A percentile compares a stretch with the other conserved stretches of the same genome.
phyloP scores from a whole-genome alignment of 2,113 vertebrate genomes.

The Carassius carassius region DNA sequence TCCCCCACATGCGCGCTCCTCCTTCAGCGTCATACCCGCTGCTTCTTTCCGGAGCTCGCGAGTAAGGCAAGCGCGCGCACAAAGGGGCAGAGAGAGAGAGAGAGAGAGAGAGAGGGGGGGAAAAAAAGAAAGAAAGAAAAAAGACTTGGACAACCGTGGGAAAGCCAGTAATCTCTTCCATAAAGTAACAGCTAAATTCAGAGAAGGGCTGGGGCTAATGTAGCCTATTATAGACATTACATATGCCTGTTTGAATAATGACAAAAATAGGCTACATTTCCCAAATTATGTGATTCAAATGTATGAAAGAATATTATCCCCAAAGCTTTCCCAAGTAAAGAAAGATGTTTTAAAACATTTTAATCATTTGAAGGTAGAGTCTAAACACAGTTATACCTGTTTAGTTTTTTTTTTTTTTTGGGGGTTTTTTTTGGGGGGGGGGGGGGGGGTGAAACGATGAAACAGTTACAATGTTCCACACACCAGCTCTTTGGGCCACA shows the following conservation, averaged over 20 bases:
- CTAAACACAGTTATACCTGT: neutral
- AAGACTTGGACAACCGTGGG: slow-evolving; percentile 36
- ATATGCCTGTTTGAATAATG: neutral
- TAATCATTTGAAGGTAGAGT: neutral
- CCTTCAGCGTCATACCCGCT: neutral
- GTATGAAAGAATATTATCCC: neutral
- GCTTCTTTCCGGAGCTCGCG: neutral
- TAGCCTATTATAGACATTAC: neutral
- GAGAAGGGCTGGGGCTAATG: neutral
- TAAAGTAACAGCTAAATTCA: slow-evolving; percentile 13
- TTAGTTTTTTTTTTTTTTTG: neutral
- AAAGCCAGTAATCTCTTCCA: slow-evolving; percentile 26
- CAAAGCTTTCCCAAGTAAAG: neutral
- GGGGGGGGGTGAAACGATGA: neutral
- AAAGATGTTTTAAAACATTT: neutral
- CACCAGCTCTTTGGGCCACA: slow-evolving; percentile 4
- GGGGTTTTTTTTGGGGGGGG: neutral
- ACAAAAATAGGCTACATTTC: neutral
- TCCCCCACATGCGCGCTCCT: slow-evolving; percentile 48
- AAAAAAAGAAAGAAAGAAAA: neutral
- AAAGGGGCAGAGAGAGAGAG: neutral
- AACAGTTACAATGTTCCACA: neutral
- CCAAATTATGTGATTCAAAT: neutral
- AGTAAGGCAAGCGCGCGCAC: slow-evolving; percentile 1
- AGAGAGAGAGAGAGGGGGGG: neutral